Evolutionary conservation across 2,888 invertebrate species (phyloP).

Genomic region (Poecilobothrus nobilitatus): DNA sequence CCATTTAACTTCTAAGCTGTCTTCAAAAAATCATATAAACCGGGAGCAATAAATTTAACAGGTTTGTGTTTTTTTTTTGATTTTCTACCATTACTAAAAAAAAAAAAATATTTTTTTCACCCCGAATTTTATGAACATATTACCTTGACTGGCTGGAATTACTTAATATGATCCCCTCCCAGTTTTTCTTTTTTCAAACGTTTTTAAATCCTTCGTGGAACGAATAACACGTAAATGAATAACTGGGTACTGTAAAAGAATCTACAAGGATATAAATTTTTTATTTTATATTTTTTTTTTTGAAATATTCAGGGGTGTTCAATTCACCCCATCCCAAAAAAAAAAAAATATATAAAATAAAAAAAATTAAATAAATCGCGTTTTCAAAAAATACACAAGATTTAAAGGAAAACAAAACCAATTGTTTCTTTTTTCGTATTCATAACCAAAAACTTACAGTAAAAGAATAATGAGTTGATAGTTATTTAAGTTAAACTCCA

Average conservation of each 20-base stretch:
- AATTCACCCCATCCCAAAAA: too few species aligned
- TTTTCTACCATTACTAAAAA: neutral
- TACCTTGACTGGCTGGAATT: neutral
- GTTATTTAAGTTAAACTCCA: neutral
- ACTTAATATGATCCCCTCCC: neutral
- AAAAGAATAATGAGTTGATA: neutral
- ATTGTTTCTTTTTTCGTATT: neutral
- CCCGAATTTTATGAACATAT: neutral
- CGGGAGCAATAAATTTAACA: neutral
- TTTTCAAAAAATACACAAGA: too few species aligned
- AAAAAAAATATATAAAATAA: too few species aligned
- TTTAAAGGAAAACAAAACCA: neutral
- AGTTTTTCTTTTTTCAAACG: neutral
- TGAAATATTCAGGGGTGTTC: too few species aligned
- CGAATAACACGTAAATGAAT: neutral
- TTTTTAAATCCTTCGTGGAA: neutral
- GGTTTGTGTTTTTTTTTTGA: neutral
- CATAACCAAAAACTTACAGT: neutral
- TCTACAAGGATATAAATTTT: neutral
- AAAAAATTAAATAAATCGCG: too few species aligned
- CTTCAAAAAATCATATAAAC: neutral
- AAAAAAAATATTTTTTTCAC: too few species aligned
- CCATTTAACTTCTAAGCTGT: constrained; percentile 4
- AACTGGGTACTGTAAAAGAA: neutral
- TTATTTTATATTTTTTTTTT: neutral